phyloP scores from a whole-genome alignment of 2,888 invertebrate genomes.

The Orthosia incerta region DNA sequence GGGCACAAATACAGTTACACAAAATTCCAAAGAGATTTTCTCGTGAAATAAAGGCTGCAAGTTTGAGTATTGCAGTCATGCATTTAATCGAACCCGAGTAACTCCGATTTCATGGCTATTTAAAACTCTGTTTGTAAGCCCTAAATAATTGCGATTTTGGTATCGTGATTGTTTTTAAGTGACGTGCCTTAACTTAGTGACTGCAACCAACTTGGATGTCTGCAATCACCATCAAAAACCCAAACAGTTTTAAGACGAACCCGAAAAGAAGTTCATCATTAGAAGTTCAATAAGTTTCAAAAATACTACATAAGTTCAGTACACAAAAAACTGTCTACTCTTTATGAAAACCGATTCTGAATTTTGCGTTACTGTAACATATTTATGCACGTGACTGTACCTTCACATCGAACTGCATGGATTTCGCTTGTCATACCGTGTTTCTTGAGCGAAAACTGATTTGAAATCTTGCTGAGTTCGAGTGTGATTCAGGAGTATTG shows the following conservation, averaged over 20 bases:
- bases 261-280: no score
- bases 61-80: neutral
- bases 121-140: neutral
- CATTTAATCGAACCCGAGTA: neutral
- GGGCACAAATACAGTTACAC: neutral
- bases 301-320: no score
- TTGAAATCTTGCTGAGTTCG: conserved; percentile 11
- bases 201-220: no score
- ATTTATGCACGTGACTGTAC: neutral
- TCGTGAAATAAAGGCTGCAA: neutral
- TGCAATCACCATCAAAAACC: no score
- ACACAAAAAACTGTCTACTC: no score
- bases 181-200: no score
- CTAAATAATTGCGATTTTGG: no score
- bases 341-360: no score
- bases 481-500: neutral
- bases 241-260: no score
- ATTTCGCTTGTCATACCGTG: conserved; percentile 51
- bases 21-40: neutral
- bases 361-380: neutral
- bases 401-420: conserved; percentile 40
- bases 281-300: no score
- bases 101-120: neutral
- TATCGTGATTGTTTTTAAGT: no score
- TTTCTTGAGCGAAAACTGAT: conserved; percentile 48